Evolutionary conservation across 2,888 invertebrate genomes (phyloP).

Genomic region (Diadegma fenestrale): DNA sequence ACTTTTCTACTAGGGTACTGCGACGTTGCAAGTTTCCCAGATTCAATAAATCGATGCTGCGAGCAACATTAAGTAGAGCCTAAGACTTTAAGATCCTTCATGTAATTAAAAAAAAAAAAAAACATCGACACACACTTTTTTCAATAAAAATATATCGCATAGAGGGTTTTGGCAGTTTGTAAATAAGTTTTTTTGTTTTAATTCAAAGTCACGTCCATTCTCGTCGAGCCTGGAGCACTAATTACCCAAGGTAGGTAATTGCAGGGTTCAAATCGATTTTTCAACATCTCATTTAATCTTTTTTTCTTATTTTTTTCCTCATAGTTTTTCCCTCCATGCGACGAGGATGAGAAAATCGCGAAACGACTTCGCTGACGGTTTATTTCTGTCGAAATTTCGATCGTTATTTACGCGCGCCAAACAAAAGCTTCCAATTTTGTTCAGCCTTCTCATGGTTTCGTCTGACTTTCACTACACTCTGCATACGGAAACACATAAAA

Average conservation of each 20-base stretch:
- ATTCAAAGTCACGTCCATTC: not conserved
- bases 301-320: not conserved
- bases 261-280: conserved; percentile 1
- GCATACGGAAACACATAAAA: not conserved
- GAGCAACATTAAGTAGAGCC: not conserved
- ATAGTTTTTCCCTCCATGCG: not conserved
- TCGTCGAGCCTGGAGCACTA: not conserved
- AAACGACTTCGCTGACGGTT: too few relatives aligned
- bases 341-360: too few relatives aligned
- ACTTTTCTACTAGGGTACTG: conserved; percentile 13
- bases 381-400: not conserved
- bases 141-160: conserved; percentile 6
- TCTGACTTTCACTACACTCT: conserved; percentile 32
- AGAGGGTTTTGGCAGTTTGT: not conserved
- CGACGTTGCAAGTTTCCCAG: not conserved
- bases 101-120: conserved; percentile 14
- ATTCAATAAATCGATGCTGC: conserved; percentile 2
- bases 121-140: not conserved
- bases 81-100: conserved; percentile 3
- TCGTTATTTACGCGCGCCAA: not conserved
- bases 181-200: not conserved
- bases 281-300: not conserved
- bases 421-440: not conserved
- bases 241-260: conserved; percentile 4
- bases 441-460: not conserved